A percentile compares a stretch with the other conserved stretches of the same genome.
Conservation (phyloP, 2,113 vertebrate genomes). For the Bubalus kerabau region DNA sequence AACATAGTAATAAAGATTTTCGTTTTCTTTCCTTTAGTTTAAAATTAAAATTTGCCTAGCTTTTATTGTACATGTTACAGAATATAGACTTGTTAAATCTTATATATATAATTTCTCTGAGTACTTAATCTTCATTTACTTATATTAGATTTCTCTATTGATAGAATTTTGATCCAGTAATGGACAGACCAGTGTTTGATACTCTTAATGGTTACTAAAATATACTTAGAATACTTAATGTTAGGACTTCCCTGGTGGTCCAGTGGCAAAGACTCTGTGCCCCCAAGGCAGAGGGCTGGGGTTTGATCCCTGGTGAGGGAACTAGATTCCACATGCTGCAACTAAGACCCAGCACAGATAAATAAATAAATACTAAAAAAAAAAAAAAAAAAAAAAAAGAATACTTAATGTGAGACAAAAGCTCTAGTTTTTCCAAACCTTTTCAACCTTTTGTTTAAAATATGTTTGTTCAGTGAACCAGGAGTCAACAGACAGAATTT, state of each 20-base stretch:
- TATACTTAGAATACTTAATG: slow-evolving; percentile 30
- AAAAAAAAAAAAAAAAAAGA: neutral
- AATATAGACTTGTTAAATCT: slow-evolving; percentile 22
- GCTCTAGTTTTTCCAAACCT: neutral
- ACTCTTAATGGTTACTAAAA: neutral
- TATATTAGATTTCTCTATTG: neutral
- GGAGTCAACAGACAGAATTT: neutral
- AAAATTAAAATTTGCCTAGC: slow-evolving; percentile 4
- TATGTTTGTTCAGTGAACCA: neutral
- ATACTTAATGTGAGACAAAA: slow-evolving; percentile 29
- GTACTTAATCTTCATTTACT: neutral
- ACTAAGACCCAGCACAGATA: too few species aligned
- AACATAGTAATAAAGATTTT: slow-evolving; percentile 31
- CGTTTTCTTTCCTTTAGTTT: slow-evolving; percentile 39
- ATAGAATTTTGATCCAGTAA: neutral
- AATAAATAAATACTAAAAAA: too few species aligned
- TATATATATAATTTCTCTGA: neutral
- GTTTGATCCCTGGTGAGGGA: too few species aligned
- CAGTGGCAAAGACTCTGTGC: too few species aligned
- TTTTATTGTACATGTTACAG: slow-evolving; percentile 31
- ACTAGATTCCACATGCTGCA: too few species aligned
- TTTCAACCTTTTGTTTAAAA: neutral
- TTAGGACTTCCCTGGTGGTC: neutral
- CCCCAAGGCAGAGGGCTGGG: too few species aligned
- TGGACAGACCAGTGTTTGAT: neutral